phyloP scores from a whole-genome alignment of 2,888 invertebrate genomes.

The Oxystoma pomonae region DNA sequence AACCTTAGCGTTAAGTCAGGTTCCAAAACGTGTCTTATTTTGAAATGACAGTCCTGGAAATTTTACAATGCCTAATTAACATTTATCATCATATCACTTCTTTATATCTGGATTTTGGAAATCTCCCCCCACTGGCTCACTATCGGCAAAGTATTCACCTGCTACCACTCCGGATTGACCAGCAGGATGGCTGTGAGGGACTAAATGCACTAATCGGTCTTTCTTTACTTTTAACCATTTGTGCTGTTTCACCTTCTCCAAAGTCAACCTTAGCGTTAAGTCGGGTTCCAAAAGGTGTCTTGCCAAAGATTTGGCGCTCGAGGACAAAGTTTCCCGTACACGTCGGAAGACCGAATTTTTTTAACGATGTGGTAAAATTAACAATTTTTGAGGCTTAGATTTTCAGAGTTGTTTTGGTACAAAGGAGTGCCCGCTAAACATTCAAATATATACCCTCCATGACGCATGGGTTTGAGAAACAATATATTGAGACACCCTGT shows the following conservation, averaged over 20 bases:
- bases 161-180: constrained; percentile 28
- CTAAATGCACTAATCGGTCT: constrained; percentile 61
- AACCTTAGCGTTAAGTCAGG: constrained; percentile 76
- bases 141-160: constrained; percentile 32
- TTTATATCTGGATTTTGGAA: constrained; percentile 46
- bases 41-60: too few relatives aligned
- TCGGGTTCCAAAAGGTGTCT: constrained; percentile 81
- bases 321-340: constrained; percentile 64
- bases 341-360: constrained; percentile 76
- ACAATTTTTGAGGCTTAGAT: constrained; percentile 74
- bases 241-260: constrained; percentile 70
- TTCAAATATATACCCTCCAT: too few relatives aligned
- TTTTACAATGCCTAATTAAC: constrained; percentile 24
- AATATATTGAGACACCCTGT: too few relatives aligned
- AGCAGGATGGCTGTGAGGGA: constrained; percentile 42
- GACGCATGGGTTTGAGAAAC: too few relatives aligned
- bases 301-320: constrained; percentile 72
- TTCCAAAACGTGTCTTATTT: constrained; percentile 77
- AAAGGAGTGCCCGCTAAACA: constrained; percentile 79
- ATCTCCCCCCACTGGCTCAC: constrained; percentile 41
- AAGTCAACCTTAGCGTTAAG: constrained; percentile 67
- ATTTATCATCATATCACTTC: constrained; percentile 45
- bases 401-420: too few relatives aligned
- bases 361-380: too few relatives aligned
- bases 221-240: constrained; percentile 69